Evolutionary conservation across 2,797 vertebrate genomes (phyloP).

Genomic region (Diplodus sargus): DNA sequence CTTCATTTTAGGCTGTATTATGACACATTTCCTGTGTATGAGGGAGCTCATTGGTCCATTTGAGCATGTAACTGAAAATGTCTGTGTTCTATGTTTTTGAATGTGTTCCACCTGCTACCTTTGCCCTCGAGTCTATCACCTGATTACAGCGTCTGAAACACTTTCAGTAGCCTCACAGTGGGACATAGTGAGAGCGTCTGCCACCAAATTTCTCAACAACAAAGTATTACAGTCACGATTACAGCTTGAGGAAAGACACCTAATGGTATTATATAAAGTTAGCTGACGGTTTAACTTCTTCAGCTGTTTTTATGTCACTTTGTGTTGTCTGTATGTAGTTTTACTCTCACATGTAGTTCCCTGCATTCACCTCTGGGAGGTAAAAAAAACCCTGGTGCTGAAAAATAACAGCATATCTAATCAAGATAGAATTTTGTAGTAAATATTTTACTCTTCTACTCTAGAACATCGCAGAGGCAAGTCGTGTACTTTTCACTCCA

Average conservation of each 20-base stretch:
- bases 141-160: slow-evolving; percentile 10
- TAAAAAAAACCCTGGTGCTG: background rate
- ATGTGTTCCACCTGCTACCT: slow-evolving; percentile 45
- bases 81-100: slow-evolving; percentile 1
- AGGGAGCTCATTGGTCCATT: background rate
- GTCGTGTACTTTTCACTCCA: background rate
- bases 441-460: background rate
- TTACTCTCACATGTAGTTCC: background rate
- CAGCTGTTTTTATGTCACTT: background rate
- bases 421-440: background rate
- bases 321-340: background rate
- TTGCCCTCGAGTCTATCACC: slow-evolving; percentile 55
- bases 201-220: slow-evolving; percentile 17
- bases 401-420: background rate
- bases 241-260: background rate
- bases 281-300: background rate
- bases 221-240: background rate
- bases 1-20: background rate
- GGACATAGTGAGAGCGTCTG: slow-evolving; percentile 13
- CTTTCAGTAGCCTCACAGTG: slow-evolving; percentile 8
- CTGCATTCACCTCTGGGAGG: background rate
- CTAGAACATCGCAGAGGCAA: background rate
- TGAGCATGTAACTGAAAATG: slow-evolving; percentile 1
- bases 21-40: slow-evolving; percentile 6
- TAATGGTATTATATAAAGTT: background rate